phyloP scores from a whole-genome alignment of 2,113 vertebrate species.

The Hippocampus zosterae region DNA sequence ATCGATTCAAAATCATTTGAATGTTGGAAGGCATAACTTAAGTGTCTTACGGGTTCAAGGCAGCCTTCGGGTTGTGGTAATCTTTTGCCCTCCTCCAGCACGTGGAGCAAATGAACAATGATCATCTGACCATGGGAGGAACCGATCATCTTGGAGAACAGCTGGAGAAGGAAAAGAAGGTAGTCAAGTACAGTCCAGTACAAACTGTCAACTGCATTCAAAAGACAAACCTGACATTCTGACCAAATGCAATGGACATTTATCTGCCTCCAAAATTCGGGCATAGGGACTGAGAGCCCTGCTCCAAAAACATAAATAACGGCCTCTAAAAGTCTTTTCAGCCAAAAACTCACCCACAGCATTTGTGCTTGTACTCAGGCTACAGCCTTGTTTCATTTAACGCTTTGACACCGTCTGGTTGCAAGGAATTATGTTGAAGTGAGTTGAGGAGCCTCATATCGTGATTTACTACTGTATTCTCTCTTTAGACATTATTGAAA shows the following conservation, averaged over 20 bases:
- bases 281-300: not conserved
- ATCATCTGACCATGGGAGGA: constrained; percentile 93
- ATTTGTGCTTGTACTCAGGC: not conserved
- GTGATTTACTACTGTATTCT: not conserved
- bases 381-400: not conserved
- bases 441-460: not conserved
- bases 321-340: not conserved
- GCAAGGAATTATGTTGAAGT: too few relatives aligned
- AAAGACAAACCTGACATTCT: not conserved
- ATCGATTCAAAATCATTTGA: not conserved
- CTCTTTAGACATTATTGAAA: not conserved
- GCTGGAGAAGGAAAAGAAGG: constrained; percentile 60
- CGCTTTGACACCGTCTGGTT: not conserved
- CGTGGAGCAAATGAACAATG: constrained; percentile 80
- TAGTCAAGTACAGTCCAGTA: not conserved
- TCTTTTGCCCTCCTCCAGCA: constrained; percentile 80
- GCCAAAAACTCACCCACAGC: not conserved
- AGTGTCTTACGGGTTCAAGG: constrained; percentile 75
- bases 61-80: constrained; percentile 80
- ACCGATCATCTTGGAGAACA: constrained; percentile 88
- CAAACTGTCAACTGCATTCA: not conserved
- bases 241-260: not conserved
- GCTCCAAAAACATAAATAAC: not conserved
- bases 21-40: not conserved
- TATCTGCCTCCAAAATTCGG: not conserved